phyloP scores from a whole-genome alignment of 2,797 vertebrate genomes.

The Sarcophilus harrisii region DNA sequence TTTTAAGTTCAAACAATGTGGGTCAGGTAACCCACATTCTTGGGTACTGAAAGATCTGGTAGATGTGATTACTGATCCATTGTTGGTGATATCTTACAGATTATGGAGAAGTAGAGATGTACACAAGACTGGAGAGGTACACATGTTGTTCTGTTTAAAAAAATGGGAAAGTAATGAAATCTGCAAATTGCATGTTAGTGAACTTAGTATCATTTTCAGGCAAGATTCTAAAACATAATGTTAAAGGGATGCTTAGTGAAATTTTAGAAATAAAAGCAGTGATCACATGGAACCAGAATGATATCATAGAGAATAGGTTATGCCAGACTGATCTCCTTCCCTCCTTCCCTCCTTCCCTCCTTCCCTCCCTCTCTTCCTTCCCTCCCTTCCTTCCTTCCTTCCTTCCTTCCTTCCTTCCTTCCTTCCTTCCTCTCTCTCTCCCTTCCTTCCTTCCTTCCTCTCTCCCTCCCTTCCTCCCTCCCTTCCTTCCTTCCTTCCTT shows the following conservation, averaged over 20 bases:
- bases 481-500: too few species aligned
- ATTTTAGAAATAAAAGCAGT: neutral
- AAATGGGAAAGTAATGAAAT: neutral
- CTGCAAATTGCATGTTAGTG: neutral
- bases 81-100: too few species aligned
- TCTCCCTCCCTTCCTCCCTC: too few species aligned
- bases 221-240: neutral
- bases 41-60: too few species aligned
- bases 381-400: neutral
- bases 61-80: too few species aligned
- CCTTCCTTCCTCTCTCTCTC: too few species aligned
- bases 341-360: neutral
- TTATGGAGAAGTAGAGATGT: too few species aligned
- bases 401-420: neutral
- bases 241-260: neutral
- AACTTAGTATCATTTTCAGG: neutral
- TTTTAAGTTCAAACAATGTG: too few species aligned
- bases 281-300: neutral
- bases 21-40: too few species aligned
- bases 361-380: too few species aligned
- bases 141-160: neutral
- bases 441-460: too few species aligned
- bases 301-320: neutral
- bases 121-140: neutral
- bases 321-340: neutral